A percentile compares a stretch with the other conserved stretches of the same genome.
Conservation (phyloP, 1,140 invertebrate species). For the Euglossa dilemma region DNA sequence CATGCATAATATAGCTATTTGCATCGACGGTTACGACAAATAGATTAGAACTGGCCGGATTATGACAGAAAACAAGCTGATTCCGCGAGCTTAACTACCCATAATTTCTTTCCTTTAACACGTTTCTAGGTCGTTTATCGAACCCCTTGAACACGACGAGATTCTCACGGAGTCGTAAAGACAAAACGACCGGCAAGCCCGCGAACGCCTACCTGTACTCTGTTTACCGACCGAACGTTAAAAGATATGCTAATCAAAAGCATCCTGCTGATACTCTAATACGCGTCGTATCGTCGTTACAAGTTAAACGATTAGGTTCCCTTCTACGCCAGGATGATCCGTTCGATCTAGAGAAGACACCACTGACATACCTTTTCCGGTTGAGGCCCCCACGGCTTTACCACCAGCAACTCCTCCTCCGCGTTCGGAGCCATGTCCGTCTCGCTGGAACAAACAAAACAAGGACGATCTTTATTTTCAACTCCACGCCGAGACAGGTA, state of each 20-base stretch:
- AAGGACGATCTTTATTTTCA: background rate
- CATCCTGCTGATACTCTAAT: conserved; percentile 62
- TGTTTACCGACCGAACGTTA: conserved; percentile 62
- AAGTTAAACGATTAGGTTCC: conserved; percentile 15
- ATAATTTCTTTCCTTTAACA: conserved; percentile 45
- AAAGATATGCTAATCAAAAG: conserved; percentile 75
- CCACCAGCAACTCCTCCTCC: conserved; percentile 80
- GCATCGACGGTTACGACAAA: conserved; percentile 3
- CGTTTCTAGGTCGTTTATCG: conserved; percentile 31
- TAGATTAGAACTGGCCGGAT: conserved; percentile 19
- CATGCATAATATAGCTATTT: conserved; percentile 26
- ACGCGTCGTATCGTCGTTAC: background rate
- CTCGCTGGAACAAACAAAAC: conserved; percentile 74
- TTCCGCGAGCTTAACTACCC: conserved; percentile 5
- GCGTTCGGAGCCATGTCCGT: conserved; percentile 82
- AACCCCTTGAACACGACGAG: background rate
- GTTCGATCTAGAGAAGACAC: background rate
- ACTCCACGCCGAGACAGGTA: background rate
- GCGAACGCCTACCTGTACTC: conserved; percentile 43
- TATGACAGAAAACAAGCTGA: conserved; percentile 24
- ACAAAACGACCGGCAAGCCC: conserved; percentile 55
- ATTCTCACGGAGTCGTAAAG: conserved; percentile 65
- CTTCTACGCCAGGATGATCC: background rate
- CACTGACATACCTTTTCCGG: conserved; percentile 75
- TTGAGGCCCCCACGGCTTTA: conserved; percentile 78